Evolutionary conservation across 2,888 invertebrate genomes (phyloP), one percentile per base, ranked within the genome.

Genomic region (Melinaea marsaeus): DNA sequence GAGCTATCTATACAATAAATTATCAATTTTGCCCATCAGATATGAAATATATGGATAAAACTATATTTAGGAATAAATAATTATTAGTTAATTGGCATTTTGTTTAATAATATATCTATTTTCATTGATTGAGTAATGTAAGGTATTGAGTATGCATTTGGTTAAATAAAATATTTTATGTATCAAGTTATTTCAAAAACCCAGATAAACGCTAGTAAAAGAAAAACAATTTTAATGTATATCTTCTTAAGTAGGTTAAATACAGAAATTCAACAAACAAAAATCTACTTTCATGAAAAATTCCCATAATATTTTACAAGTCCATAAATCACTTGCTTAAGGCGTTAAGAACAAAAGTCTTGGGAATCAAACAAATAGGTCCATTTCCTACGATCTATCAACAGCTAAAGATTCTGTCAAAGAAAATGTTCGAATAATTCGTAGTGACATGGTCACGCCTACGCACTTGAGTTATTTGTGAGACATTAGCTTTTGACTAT

Each of bases 341-440:
- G 68, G 72, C 72, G 69, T 69, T 71, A 66, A 70, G 72, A 72
- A 73, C 70, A 73, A 73, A 71, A 68, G 69, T 66, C 66, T 64
- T 61, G 65, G 66, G 63, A 68, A 72, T 65, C 71, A 72, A 71
- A 74, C 73, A 72, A 73, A 74, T 72, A 73, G 69, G 69, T 63
- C 65, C 68, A 69, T 69, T 69, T 72, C 71, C 72, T 67, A 70
- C 71, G 73, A 74, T 74, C 71, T 69, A 73, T 73, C 74, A 74
- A 70, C 69, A 60, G 69, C 66, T 73, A 60, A 65, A 72, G 71
- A 66, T 68, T 68, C 68, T 72, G 69, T 67, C 67, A 67, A 64
- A 62, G 64, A 58, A 64, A 66, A 57, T 35, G 57, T 58, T 62
- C 57, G 60, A 65, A 67, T 67, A 59, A 63, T 61, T 63, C 51